Evolutionary conservation across 2,113 vertebrate species (phyloP), one percentile per base, ranked within the genome.

Genomic region (Sinocyclocheilus anophthalmus): DNA sequence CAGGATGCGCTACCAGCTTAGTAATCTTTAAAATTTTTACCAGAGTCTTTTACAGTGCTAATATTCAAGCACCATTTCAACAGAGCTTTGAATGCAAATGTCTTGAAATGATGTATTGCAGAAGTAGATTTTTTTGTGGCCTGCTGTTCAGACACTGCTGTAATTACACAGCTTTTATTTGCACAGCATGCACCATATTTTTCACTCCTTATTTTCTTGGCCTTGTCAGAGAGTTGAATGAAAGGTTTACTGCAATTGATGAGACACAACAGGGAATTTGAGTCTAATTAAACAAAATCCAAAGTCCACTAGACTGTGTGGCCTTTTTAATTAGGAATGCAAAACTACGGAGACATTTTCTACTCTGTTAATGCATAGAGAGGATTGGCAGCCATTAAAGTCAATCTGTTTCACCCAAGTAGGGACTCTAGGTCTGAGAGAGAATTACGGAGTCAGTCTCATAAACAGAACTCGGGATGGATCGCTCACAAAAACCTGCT

Each of bases 241-340:
- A 84, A 84, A 87, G 84, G 45, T 87, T 84, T 84, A 89, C 76
- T 84, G 86, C 73, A 86, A 67, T 22, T 69, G 33, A 78, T 57
- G 39, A 87, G 87, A 77, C 26, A 80, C 84, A 88, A 70, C 57
- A 10, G 76, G 48, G 26, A 42, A 70, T 85, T 88, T 59, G 69
- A 84, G 67, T 55, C 80, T 87, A 81, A 85, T 81, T 85, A 89
- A 83, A 81, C 42, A 83, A 85, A 67, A 88, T 81, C 81, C 61
- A 83, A 83, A 73, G 59, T 70, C 86, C 76, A 69, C 77, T 55
- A 81, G 81, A 69, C 78, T 69, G 22, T 61, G n/a, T 33, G 70
- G 69, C 57, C 72, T 39, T 86, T 53, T 79, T 72, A 81, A 88
- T 88, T 80, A 84, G 53, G 78, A 85, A 84, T 75, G 53, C 77